A percentile compares a stretch with the other conserved stretches of the same genome.
Conservation (phyloP, 2,113 vertebrate genomes). For the Smithornis capensis region DNA sequence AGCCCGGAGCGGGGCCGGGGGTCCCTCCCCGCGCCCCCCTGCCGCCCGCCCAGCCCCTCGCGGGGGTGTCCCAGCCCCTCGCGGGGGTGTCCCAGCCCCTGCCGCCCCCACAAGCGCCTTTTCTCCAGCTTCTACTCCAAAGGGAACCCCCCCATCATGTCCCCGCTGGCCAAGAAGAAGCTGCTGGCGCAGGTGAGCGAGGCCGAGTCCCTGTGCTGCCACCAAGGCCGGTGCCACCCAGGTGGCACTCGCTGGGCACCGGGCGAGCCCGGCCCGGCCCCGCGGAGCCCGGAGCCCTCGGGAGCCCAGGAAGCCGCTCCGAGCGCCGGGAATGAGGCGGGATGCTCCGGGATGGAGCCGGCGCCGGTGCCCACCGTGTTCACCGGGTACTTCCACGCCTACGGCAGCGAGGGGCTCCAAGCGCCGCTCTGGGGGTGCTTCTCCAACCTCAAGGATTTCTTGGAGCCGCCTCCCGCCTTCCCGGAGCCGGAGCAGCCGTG, state of each 20-base stretch:
- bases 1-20: background rate
- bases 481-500: background rate
- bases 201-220: slow-evolving; percentile 59
- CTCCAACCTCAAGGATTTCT: slow-evolving; percentile 39
- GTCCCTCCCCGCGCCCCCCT: background rate
- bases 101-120: slow-evolving; percentile 61
- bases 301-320: background rate
- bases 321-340: background rate
- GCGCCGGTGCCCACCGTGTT: slow-evolving; percentile 39
- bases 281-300: background rate
- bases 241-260: background rate
- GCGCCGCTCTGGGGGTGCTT: slow-evolving; percentile 51
- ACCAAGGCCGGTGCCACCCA: slow-evolving; percentile 15
- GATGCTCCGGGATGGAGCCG: too few relatives aligned
- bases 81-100: background rate
- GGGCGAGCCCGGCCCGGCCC: background rate
- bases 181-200: slow-evolving; percentile 88
- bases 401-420: background rate
- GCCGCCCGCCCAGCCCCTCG: background rate
- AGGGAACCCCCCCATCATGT: slow-evolving; percentile 82
- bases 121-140: slow-evolving; percentile 70
- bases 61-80: background rate
- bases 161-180: slow-evolving; percentile 94
- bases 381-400: slow-evolving; percentile 60
- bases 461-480: background rate